phyloP scores from a whole-genome alignment of 2,888 invertebrate species.

The Phragmatobia fuliginosa region DNA sequence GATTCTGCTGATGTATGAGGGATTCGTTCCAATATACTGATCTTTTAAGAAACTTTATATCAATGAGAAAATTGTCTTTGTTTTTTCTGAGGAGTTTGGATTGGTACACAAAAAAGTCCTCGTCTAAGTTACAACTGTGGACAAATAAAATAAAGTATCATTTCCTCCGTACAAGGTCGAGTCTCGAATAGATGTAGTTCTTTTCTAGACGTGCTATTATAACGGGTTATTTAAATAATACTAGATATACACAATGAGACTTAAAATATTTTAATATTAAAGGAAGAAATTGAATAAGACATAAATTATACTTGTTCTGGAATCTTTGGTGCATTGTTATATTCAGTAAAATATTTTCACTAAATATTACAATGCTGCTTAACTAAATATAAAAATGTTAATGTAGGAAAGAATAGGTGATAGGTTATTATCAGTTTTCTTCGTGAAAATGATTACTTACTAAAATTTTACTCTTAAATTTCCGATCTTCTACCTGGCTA shows the following conservation, averaged over 20 bases:
- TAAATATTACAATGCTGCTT: too few species aligned
- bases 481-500: too few species aligned
- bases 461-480: too few species aligned
- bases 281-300: neutral
- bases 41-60: slow-evolving; percentile 17
- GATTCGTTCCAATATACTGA: neutral
- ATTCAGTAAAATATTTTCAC: too few species aligned
- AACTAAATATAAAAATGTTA: too few species aligned
- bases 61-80: slow-evolving; percentile 42
- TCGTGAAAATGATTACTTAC: too few species aligned
- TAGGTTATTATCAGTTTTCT: too few species aligned
- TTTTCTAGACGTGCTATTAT: slow-evolving; percentile 27
- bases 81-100: slow-evolving; percentile 16
- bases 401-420: too few species aligned
- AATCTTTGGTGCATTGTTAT: too few species aligned
- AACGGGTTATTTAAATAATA: slow-evolving; percentile 6
- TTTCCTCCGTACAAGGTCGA: slow-evolving; percentile 49
- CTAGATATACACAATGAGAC: neutral
- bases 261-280: neutral
- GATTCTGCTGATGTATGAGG: too few species aligned
- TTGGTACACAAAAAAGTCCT: slow-evolving; percentile 62
- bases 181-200: slow-evolving; percentile 40
- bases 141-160: slow-evolving; percentile 49
- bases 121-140: slow-evolving; percentile 53
- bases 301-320: neutral